Conservation (phyloP, 2,113 vertebrate species). For the Tinamus guttatus region DNA sequence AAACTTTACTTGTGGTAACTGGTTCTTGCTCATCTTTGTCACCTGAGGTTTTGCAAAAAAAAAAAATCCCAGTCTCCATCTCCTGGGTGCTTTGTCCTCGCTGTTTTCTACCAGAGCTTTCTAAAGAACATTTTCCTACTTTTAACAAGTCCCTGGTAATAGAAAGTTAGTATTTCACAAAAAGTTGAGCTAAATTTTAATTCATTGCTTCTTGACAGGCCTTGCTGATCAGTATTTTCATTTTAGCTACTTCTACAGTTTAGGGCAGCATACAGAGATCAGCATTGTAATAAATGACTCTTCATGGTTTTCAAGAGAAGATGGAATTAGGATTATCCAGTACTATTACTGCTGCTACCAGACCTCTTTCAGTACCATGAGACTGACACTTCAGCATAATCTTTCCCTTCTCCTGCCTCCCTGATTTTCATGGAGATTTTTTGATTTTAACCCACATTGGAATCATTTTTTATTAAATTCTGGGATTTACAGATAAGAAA, state of each 20-base stretch:
- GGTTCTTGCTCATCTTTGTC: background rate
- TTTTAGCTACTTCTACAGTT: background rate
- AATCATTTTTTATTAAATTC: background rate
- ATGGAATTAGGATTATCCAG: background rate
- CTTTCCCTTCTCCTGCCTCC: background rate
- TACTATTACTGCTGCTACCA: background rate
- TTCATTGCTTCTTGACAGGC: background rate
- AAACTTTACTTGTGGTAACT: background rate
- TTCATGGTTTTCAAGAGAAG: background rate
- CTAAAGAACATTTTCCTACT: background rate
- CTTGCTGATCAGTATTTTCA: background rate
- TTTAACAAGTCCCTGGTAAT: background rate
- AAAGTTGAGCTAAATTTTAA: background rate
- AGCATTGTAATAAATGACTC: background rate
- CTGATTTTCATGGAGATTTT: constrained; percentile 24
- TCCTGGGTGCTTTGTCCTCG: background rate
- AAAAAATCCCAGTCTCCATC: background rate
- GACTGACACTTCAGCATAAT: background rate
- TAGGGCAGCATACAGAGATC: background rate
- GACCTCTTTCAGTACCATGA: background rate
- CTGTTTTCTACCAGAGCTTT: background rate
- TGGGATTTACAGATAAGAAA: background rate
- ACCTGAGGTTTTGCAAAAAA: background rate
- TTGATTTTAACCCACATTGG: background rate
- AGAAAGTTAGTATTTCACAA: background rate